Evolutionary conservation across 2,888 invertebrate genomes (phyloP), one percentile per base, ranked within the genome.

Genomic region (Hypsopygia costalis): DNA sequence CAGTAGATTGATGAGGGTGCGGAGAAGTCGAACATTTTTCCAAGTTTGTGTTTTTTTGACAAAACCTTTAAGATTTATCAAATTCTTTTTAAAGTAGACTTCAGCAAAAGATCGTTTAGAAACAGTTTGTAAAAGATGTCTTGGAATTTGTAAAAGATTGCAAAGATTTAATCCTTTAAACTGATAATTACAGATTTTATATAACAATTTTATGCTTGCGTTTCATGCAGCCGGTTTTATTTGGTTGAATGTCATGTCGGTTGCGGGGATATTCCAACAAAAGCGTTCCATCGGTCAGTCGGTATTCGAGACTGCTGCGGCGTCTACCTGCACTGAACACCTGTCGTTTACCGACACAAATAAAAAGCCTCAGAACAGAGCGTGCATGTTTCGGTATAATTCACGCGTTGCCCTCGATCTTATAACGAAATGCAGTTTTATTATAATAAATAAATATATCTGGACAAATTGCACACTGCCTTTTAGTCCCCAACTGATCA

Each of bases 271-370:
- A 56, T 61, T 64, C 54, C 55, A 56, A 69, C 66, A 70, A 69
- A 73, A 68, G 62, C 51, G 49, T 49, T 52, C 58, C 58, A 55
- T 49, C 63, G 51, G 61, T 46, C 60, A 54, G 55, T 47, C 55
- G 49, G 49, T 58, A 52, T 58, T 56, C 52, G 55, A 52, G 47
- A 47, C 54, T 36, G 35, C 20, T 34, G 36, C 42, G 53, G 61
- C 56, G 62, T 64, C 78, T 86, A 86, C 86, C 86, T 87, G 86
- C 75, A 69, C 55, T 65, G 68, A 75, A 75, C 86, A 86, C 85
- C 86, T 86, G 86, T 79, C 83, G 74, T 58, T 55, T 42, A 45
- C 53, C 55, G 44, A 53, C 55, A 56, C 62, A 64, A 60, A 63
- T 61, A 63, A 57, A 63, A 56, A 46, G 46, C 33, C 9, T 43